phyloP scores from a whole-genome alignment of 2,888 invertebrate genomes.

The Calameuta idolon region DNA sequence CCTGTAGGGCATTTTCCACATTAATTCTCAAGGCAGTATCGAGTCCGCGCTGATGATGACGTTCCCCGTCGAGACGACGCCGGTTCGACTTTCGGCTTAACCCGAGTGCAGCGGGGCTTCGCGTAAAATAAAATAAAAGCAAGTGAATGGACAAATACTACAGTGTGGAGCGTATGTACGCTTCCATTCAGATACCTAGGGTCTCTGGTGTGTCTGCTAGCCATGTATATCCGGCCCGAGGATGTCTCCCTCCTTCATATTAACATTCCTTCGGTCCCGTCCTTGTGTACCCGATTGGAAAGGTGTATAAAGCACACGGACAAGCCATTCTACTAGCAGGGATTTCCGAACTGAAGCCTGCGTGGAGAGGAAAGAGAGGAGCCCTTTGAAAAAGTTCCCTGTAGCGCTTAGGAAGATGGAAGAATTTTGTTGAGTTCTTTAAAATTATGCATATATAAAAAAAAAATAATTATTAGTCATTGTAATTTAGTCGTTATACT shows the following conservation, averaged over 20 bases:
- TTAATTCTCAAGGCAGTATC: background rate
- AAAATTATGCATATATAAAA: background rate
- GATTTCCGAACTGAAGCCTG: background rate
- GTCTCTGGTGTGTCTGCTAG: background rate
- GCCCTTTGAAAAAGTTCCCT: background rate
- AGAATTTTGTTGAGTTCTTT: background rate
- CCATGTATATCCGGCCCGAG: background rate
- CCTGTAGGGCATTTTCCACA: background rate
- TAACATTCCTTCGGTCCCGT: conserved; percentile 35
- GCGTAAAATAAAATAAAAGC: conserved; percentile 30
- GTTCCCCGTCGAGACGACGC: background rate
- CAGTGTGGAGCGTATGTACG: conserved; percentile 24
- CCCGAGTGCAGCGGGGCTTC: background rate
- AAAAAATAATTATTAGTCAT: background rate
- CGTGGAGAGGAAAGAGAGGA: background rate
- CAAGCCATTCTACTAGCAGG: background rate
- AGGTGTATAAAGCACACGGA: background rate
- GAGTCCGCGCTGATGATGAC: background rate
- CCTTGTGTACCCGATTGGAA: conserved; percentile 32
- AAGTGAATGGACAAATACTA: conserved; percentile 45
- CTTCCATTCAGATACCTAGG: conserved; percentile 27
- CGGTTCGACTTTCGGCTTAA: background rate
- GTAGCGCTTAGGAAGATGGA: background rate
- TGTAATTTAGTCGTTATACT: background rate
- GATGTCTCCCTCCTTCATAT: conserved; percentile 21